These are phyloP conservation scores for Campaea margaritaria DNA, from an alignment of 2,888 invertebrate species.

Conservation along the genomic window DNA sequence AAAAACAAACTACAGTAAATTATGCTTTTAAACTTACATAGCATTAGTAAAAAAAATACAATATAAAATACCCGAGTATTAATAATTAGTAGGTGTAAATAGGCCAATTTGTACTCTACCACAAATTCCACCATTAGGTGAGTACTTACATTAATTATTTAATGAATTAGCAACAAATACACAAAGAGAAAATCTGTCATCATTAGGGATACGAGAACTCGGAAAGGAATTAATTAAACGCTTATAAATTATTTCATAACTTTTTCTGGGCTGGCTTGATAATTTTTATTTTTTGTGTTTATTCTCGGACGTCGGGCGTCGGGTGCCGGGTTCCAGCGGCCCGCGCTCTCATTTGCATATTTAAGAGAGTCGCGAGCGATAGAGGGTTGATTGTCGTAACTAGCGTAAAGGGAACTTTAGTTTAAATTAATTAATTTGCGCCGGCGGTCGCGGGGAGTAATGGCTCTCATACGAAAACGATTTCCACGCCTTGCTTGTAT, in stretches of 20 bases:
- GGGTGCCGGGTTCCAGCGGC: slow-evolving; percentile 28
- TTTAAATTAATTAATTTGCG: slow-evolving; percentile 62
- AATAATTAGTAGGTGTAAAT: no score
- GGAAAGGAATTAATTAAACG: slow-evolving; percentile 56
- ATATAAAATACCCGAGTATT: no score
- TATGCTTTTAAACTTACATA: no score
- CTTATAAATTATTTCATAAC: slow-evolving; percentile 55
- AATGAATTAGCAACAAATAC: slow-evolving; percentile 29
- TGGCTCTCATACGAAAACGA: slow-evolving; percentile 34
- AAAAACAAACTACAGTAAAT: no score
- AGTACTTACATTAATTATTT: background rate
- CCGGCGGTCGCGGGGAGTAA: slow-evolving; percentile 50
- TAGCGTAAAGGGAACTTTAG: slow-evolving; percentile 56
- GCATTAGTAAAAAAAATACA: no score
- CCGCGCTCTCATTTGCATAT: slow-evolving; percentile 49
- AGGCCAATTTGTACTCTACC: no score
- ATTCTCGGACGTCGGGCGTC: slow-evolving; percentile 22
- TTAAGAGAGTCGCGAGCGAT: slow-evolving; percentile 41
- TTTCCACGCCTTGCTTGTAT: slow-evolving; percentile 14
- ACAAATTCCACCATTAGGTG: no score
- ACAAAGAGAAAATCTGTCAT: slow-evolving; percentile 26
- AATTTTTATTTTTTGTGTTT: slow-evolving; percentile 49
- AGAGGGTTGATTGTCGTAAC: slow-evolving; percentile 55
- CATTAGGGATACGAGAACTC: slow-evolving; percentile 38
- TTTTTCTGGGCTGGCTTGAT: slow-evolving; percentile 45